These are phyloP conservation scores for Gyps fulvus DNA, from an alignment of 2,113 vertebrate species.

Conservation along the genomic window DNA sequence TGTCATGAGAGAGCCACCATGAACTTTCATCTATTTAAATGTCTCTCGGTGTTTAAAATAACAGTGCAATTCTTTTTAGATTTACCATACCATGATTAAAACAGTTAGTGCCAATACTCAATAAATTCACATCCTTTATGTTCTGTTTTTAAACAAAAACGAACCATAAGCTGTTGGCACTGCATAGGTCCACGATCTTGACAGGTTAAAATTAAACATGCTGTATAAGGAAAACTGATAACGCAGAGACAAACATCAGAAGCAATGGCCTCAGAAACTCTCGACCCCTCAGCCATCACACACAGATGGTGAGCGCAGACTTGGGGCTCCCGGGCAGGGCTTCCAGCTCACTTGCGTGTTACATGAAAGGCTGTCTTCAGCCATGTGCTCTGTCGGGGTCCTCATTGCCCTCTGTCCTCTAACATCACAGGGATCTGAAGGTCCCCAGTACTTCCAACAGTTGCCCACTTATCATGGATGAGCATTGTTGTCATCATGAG, in stretches of 20 bases:
- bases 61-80: background rate
- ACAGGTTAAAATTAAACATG: background rate
- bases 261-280: background rate
- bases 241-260: background rate
- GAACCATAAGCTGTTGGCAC: background rate
- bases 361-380: background rate
- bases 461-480: background rate
- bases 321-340: background rate
- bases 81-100: background rate
- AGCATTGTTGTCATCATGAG: background rate
- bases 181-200: background rate
- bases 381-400: background rate
- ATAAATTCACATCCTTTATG: background rate
- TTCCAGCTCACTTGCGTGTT: background rate
- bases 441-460: background rate
- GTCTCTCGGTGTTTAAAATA: background rate
- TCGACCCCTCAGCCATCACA: background rate
- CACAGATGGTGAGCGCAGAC: rapidly evolving
- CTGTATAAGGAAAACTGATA: background rate
- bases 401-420: background rate
- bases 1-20: background rate
- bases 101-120: background rate
- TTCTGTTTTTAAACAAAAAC: background rate
- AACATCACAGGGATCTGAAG: background rate
- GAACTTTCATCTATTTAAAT: background rate